Conservation (phyloP, 2,888 invertebrate genomes). For the Drosophila pseudotakahashii region DNA sequence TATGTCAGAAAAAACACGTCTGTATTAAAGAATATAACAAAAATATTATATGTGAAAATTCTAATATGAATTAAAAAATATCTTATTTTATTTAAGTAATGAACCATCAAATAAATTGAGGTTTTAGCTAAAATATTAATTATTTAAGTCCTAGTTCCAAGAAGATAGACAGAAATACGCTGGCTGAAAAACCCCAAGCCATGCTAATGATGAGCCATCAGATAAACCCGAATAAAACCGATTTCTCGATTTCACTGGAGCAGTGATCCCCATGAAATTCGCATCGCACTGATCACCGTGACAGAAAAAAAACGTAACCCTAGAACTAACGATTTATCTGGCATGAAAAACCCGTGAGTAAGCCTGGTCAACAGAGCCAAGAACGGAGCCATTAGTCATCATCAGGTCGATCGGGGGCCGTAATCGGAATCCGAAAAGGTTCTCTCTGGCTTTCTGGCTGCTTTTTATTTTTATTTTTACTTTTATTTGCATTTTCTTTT, state of each 20-base stretch:
- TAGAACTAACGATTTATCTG: not conserved
- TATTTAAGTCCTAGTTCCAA: too few species aligned
- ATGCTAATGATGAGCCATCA: conserved; percentile 12
- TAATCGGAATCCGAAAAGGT: conserved; percentile 43
- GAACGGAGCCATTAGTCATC: conserved; percentile 71
- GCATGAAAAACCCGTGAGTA: conserved; percentile 66
- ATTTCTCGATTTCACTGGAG: conserved; percentile 19
- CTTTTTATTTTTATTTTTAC: conserved; percentile 17
- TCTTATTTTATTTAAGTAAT: too few species aligned
- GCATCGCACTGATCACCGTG: conserved; percentile 20
- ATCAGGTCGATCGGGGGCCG: conserved; percentile 58
- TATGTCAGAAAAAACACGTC: too few species aligned
- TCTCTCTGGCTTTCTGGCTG: conserved; percentile 21
- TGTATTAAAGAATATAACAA: too few species aligned
- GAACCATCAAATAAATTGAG: too few species aligned
- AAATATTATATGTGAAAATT: too few species aligned
- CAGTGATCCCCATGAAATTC: conserved; percentile 23
- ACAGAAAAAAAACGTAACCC: conserved; percentile 27
- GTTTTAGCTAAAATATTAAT: too few species aligned
- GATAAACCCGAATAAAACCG: conserved; percentile 18
- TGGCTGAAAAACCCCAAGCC: not conserved
- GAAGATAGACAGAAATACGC: too few species aligned
- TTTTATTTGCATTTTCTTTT: conserved; percentile 44
- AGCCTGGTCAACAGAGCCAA: conserved; percentile 46
- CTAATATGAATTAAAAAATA: too few species aligned